Evolutionary conservation across 2,113 vertebrate genomes (phyloP).

Genomic region (Urocynchramus pylzowi): DNA sequence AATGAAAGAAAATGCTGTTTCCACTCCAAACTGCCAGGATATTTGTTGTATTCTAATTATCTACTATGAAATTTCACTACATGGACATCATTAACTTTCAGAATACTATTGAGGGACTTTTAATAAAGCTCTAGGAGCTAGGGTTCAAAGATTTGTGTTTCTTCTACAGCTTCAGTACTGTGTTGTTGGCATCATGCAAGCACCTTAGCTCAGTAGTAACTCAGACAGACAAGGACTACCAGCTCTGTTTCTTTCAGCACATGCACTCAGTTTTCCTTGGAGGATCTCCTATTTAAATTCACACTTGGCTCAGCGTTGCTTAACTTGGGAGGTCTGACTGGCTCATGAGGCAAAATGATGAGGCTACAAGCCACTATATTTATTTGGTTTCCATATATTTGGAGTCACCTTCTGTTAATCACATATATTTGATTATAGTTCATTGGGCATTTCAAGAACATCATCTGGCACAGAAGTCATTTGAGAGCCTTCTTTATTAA

Average conservation of each 20-base stretch:
- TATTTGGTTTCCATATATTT: constrained; percentile 2
- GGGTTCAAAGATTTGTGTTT: not conserved
- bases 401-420: not conserved
- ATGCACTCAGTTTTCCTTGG: constrained; percentile 36
- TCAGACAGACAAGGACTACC: constrained; percentile 36
- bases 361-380: not conserved
- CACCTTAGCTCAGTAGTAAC: not conserved
- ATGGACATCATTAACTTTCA: not conserved
- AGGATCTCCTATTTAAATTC: constrained; percentile 35
- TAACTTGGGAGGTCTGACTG: constrained; percentile 43
- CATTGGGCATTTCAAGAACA: not conserved
- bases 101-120: not conserved
- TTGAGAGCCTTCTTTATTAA: not conserved
- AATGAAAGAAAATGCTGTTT: not conserved
- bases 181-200: not conserved
- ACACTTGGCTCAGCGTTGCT: constrained; percentile 16
- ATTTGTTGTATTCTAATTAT: not conserved
- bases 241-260: not conserved
- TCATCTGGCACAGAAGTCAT: not conserved
- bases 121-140: not conserved
- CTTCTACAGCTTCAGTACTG: not conserved
- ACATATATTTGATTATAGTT: not conserved
- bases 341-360: not conserved
- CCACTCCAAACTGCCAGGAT: not conserved
- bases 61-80: not conserved